A percentile compares a stretch with the other conserved stretches of the same genome.
Conservation (phyloP, 2,113 vertebrate species). For the Hyla sarda region DNA sequence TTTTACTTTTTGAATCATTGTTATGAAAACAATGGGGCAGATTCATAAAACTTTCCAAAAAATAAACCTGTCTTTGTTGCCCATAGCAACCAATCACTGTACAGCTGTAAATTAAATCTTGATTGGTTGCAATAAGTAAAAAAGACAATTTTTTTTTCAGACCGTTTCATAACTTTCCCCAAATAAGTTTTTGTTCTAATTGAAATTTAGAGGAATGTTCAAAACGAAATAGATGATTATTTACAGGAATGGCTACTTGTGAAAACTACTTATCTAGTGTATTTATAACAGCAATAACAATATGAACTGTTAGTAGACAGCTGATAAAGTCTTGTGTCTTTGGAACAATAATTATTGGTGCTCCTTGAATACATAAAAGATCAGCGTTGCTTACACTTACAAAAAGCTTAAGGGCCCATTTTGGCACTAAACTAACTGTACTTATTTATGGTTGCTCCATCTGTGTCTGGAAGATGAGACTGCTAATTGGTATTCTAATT, state of each 20-base stretch:
- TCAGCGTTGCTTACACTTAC: constrained; percentile 22
- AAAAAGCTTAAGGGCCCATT: constrained; percentile 17
- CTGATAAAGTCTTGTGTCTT: background rate
- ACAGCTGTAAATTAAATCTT: no score
- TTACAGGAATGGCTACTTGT: background rate
- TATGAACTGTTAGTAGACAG: background rate
- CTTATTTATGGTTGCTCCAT: constrained; percentile 68
- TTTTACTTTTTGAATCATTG: no score
- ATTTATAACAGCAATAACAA: background rate
- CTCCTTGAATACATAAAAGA: constrained; percentile 22
- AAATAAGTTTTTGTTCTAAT: no score
- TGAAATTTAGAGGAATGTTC: no score
- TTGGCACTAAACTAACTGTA: constrained; percentile 28
- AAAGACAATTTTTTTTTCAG: background rate
- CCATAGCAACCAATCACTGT: no score
- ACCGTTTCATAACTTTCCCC: no score
- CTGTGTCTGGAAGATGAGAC: constrained; percentile 75
- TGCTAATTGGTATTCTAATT: constrained; percentile 83
- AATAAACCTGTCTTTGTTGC: no score
- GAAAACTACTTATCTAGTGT: background rate
- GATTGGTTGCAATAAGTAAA: no score
- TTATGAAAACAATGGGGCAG: no score
- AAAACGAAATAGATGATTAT: background rate
- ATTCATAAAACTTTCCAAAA: no score
- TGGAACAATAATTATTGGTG: constrained; percentile 25